These are phyloP conservation scores for Dryoscopus gambensis DNA, from an alignment of 2,113 vertebrate genomes.

Conservation along the genomic window DNA sequence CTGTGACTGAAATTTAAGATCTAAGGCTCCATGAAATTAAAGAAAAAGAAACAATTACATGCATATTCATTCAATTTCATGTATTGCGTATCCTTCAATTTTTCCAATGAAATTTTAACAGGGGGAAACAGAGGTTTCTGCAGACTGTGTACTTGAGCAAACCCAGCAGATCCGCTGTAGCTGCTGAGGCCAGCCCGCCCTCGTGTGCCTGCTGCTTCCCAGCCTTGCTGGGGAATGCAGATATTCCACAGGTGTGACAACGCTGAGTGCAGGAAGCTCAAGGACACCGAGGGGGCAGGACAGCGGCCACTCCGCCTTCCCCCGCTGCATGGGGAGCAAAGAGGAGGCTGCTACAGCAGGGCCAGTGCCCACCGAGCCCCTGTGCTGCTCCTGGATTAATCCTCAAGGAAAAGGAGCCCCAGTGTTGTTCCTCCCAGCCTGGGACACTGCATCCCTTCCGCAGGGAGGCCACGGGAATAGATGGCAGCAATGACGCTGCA, in stretches of 20 bases:
- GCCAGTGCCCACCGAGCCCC: neutral
- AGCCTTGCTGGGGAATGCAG: neutral
- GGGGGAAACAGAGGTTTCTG: neutral
- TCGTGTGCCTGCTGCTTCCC: neutral
- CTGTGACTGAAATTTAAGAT: constrained; percentile 52
- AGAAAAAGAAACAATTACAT: constrained; percentile 54
- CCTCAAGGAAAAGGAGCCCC: neutral
- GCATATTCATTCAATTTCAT: constrained; percentile 20
- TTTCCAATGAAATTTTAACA: neutral
- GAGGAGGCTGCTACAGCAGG: neutral
- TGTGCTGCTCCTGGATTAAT: neutral
- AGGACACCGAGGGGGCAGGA: rapidly evolving
- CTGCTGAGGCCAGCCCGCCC: neutral
- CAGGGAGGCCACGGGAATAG: neutral
- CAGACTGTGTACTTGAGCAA: neutral
- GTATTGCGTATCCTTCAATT: neutral
- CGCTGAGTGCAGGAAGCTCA: neutral
- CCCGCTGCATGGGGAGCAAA: neutral
- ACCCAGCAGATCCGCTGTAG: neutral
- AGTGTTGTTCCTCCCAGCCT: neutral
- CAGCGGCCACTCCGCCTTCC: rapidly evolving
- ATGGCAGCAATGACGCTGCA: rapidly evolving
- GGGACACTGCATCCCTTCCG: neutral
- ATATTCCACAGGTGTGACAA: no score
- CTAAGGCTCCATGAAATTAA: constrained; percentile 54